Base-by-base conservation (phyloP, 2,797 vertebrate genomes). In the Ispidina lecontei region DNA sequence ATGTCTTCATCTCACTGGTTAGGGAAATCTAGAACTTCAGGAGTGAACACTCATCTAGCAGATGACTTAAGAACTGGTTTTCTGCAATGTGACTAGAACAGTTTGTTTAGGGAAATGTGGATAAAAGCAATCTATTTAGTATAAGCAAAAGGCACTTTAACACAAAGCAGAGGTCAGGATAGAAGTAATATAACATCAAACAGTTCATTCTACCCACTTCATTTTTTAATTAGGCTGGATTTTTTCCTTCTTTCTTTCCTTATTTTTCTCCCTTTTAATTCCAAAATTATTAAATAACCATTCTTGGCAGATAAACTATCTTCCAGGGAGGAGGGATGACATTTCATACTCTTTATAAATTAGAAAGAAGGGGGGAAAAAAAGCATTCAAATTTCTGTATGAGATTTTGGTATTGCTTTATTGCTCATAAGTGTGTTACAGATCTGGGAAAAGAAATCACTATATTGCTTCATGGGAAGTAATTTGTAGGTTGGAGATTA, bases 401-500 rank as follows among this genome's bases (percentile, higher is more conserved):
- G 68, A 62, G 39, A 63, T 81, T 89, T 84, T 84, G 12, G 26
- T 74, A n/a, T 29, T 14, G 56, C 68, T 35, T 85, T 94, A 78
- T 75, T 83, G n/a, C 22, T 83, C 11, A 2, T 65, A 68, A 47
- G 14, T 54, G 92, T 94, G 21, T 54, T 76, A 29, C 10, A 71
- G 29, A 89, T 89, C 59, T 85, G 63, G 67, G 25, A 85, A 81
- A 78, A 87, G 7, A 84, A 88, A 86, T 69, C 60, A 47, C 19
- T 86, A 2, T 59, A 43, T 75, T 90, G 44, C 10, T 54, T 94
- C 52, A 78, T 5, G 39, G 13, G 49, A 94, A 63, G 43, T 87
- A 78, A 84, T 88, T 76, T 93, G 47, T 49, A 37, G 28, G 23
- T 52, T 82, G 39, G 39, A 93, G n/a, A 84, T 89, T 65, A 72